These are phyloP conservation scores for Agrilus mali DNA, from an alignment of 2,888 invertebrate species.

Conservation along the genomic window DNA sequence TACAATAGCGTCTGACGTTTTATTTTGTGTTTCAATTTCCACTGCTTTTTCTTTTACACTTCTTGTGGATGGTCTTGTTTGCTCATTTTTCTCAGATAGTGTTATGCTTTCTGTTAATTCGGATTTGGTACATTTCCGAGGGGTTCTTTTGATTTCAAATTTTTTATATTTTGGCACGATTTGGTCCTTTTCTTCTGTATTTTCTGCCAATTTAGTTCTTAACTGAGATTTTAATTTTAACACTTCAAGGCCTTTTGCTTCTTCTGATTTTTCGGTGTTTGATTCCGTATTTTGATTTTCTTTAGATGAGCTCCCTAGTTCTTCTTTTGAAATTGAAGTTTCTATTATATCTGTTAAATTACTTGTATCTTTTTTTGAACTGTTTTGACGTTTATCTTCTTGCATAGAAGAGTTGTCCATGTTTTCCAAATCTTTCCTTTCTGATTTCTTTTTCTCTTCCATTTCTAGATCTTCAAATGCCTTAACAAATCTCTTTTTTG, in stretches of 20 bases:
- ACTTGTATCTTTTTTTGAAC: neutral
- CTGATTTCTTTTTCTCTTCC: conserved; percentile 5
- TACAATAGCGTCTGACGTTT: too few species aligned
- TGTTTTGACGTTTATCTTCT: neutral
- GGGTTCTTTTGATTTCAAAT: neutral
- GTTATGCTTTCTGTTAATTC: neutral
- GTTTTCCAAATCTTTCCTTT: neutral
- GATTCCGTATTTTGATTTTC: conserved; percentile 1
- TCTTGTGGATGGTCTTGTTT: neutral
- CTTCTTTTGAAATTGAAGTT: neutral
- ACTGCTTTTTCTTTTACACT: neutral
- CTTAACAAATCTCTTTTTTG: conserved; percentile 32
- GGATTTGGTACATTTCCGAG: neutral
- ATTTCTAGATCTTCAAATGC: conserved; percentile 31
- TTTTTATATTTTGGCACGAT: neutral
- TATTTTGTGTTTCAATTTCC: too few species aligned
- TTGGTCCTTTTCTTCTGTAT: conserved; percentile 5
- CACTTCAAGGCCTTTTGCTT: conserved; percentile 13
- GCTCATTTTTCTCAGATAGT: neutral
- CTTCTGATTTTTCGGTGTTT: conserved; percentile 5
- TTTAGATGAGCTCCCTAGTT: neutral
- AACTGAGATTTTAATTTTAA: conserved; percentile 25
- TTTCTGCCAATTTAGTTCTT: conserved; percentile 22
- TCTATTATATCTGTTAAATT: neutral
- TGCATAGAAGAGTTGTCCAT: conserved; percentile 2